Percentiles rank a stretch among this genome's conserved stretches.
Evolutionary conservation across 2,888 invertebrate species (phyloP).

Genomic region (Leptothorax acervorum): DNA sequence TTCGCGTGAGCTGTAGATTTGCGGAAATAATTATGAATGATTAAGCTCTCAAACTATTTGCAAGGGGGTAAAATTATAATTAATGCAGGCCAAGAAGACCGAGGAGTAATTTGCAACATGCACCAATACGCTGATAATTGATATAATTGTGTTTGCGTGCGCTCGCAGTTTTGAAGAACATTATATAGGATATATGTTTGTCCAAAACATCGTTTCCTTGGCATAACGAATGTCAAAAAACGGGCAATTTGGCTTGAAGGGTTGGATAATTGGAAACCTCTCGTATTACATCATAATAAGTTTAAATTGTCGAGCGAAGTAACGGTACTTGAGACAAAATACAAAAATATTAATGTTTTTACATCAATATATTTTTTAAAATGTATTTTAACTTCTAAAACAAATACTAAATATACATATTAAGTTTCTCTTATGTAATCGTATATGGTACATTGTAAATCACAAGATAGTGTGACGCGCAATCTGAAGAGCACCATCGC

Average conservation of each 20-base stretch:
- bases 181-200: not conserved
- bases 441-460: not conserved
- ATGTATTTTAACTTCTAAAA: not conserved
- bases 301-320: not conserved
- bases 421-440: not conserved
- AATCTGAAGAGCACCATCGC: not conserved
- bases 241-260: not conserved
- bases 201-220: not conserved
- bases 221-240: not conserved
- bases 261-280: not conserved
- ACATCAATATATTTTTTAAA: not conserved
- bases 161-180: not conserved
- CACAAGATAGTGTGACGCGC: not conserved
- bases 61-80: not conserved
- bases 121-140: slow-evolving; percentile 1
- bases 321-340: not conserved
- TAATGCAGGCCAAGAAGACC: not conserved
- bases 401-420: not conserved
- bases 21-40: slow-evolving; percentile 5
- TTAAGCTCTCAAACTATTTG: not conserved
- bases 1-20: slow-evolving; percentile 3
- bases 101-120: slow-evolving; percentile 3
- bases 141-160: slow-evolving; percentile 12
- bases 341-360: not conserved
- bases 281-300: not conserved